Evolutionary conservation across 2,888 invertebrate genomes (phyloP), one percentile per base, ranked within the genome.

Genomic region (Torymus texanus): DNA sequence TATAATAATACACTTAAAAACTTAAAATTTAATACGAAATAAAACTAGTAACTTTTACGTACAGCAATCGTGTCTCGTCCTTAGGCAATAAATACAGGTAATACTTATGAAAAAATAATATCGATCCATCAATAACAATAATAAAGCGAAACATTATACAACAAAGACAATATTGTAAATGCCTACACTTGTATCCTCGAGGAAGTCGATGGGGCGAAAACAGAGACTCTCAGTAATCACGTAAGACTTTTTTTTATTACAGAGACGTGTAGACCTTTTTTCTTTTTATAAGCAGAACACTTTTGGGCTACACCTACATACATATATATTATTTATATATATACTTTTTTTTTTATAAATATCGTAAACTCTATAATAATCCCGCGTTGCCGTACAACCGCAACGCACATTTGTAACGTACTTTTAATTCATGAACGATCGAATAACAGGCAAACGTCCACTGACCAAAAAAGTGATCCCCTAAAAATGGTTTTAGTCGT

Each of bases 321-420:
- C 86, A 88, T 85, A 85, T 82, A 85, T 83, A 83, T 81, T 80
- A 82, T 82, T 80, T 83, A 81, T 84, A 82, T 82, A 63, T 80
- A 81, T 82, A 82, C 83, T 80, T 73, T 75, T 81, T 75, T 81
- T 82, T 84, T 84, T 86, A 87, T 86, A 86, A 87, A 86, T 86
- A 85, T 86, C 84, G 86, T 87, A 87, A 85, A 87, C 85, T 88
- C 84, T 87, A 86, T 87, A 86, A 85, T 88, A 85, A 85, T 84
- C 79, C 82, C 82, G 41, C 41, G 83, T 83, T 83, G 83, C 85
- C 84, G 85, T 81, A 80, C 83, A 84, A 85, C 84, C 82, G 84
- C 84, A 86, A 85, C 85, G 82, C 81, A 83, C 82, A 83, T 84
- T 84, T 85, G 86, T 82, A 78, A 81, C 85, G 83, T 63, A 79